These are phyloP conservation scores for Drusus annulatus DNA, from an alignment of 1,140 invertebrate genomes.

Conservation along the genomic window DNA sequence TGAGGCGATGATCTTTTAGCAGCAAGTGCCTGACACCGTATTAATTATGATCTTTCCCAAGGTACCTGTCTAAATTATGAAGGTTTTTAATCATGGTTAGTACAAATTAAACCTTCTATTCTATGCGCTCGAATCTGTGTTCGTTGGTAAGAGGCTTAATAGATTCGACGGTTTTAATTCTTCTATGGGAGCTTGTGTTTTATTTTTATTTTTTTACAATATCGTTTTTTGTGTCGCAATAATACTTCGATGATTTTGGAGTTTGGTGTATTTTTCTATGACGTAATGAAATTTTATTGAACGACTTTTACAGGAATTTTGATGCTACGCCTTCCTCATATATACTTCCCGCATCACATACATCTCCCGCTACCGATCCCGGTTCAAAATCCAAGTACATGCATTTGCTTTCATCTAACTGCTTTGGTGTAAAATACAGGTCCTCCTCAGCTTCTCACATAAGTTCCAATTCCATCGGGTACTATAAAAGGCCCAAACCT, in stretches of 20 bases:
- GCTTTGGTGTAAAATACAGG: slow-evolving; percentile 69
- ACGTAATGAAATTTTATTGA: slow-evolving; percentile 1
- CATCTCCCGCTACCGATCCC: not conserved
- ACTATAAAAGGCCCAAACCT: slow-evolving; percentile 18
- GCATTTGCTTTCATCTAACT: slow-evolving; percentile 69
- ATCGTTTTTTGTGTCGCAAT: not conserved
- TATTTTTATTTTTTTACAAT: too few species aligned
- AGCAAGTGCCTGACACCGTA: not conserved
- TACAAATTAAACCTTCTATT: too few species aligned
- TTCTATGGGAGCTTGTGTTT: too few species aligned
- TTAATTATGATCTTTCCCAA: too few species aligned
- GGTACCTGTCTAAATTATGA: too few species aligned
- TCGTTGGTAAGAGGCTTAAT: too few species aligned
- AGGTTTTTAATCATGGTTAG: too few species aligned
- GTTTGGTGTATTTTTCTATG: not conserved
- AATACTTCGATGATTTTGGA: not conserved
- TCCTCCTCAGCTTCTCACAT: slow-evolving; percentile 70
- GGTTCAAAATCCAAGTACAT: slow-evolving; percentile 44
- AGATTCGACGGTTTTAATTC: too few species aligned
- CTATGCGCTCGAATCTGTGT: too few species aligned
- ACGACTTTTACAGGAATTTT: slow-evolving; percentile 22
- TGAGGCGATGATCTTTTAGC: not conserved
- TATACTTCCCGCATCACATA: not conserved
- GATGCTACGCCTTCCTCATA: not conserved
- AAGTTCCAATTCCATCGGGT: slow-evolving; percentile 25